These are phyloP conservation scores for Anadara kagoshimensis DNA, from an alignment of 1,140 invertebrate genomes.

Conservation along the genomic window DNA sequence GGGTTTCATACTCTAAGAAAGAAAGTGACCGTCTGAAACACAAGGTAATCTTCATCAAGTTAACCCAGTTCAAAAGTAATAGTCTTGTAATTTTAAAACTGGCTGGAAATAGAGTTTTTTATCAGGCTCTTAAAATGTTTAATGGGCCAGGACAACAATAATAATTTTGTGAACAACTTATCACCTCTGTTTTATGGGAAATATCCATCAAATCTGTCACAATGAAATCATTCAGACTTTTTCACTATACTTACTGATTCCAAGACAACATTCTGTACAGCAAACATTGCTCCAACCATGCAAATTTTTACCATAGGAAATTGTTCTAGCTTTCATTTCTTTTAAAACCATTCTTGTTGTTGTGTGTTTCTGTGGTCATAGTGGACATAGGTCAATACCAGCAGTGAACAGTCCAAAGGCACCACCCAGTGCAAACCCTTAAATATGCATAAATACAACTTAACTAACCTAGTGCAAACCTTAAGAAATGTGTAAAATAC, in stretches of 20 bases:
- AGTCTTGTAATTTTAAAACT: not conserved
- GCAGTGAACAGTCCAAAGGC: constrained; percentile 96
- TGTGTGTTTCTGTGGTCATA: constrained; percentile 79
- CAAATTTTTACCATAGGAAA: constrained; percentile 98
- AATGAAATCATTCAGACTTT: too few relatives aligned
- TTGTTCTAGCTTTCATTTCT: constrained; percentile 93
- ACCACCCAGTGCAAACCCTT: constrained; percentile 92
- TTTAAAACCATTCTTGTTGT: constrained; percentile 74
- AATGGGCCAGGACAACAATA: too few relatives aligned
- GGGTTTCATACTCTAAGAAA: constrained; percentile 52
- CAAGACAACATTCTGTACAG: constrained; percentile 93
- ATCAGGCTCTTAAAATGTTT: too few relatives aligned
- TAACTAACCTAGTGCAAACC: not conserved
- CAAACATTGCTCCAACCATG: constrained; percentile 94
- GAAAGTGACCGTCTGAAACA: not conserved
- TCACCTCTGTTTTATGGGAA: too few relatives aligned
- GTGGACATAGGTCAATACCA: constrained; percentile 93
- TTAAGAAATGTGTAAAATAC: constrained; percentile 6
- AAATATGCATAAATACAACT: constrained; percentile 24
- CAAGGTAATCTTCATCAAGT: not conserved
- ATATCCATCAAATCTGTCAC: too few relatives aligned
- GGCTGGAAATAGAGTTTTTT: too few relatives aligned
- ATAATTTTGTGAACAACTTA: too few relatives aligned
- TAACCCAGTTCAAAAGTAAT: not conserved
- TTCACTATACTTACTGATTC: constrained; percentile 77